Percentiles rank a stretch among this genome's conserved stretches.
phyloP scores from a whole-genome alignment of 2,888 invertebrate genomes.

The Brenthis ino region DNA sequence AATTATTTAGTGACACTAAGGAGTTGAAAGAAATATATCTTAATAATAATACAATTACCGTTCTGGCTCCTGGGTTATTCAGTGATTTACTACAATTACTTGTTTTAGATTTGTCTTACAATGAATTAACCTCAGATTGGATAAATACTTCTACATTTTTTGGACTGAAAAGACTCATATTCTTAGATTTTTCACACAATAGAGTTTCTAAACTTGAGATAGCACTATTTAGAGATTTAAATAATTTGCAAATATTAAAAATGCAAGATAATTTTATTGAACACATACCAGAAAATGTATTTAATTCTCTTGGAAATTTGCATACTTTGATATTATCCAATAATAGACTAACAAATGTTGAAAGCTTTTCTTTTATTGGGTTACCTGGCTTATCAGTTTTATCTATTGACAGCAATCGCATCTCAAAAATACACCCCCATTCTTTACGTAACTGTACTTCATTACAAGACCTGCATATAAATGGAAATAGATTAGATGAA shows the following conservation, averaged over 20 bases:
- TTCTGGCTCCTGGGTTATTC: conserved; percentile 90
- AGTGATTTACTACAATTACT: conserved; percentile 88
- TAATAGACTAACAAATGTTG: conserved; percentile 89
- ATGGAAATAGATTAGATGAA: conserved; percentile 89
- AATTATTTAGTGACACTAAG: conserved; percentile 89
- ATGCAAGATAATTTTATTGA: conserved; percentile 91
- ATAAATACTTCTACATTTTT: conserved; percentile 90
- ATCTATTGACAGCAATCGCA: conserved; percentile 90
- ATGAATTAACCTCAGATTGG: conserved; percentile 91
- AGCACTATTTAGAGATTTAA: conserved; percentile 89
- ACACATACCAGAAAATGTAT: conserved; percentile 89
- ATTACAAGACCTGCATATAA: conserved; percentile 91
- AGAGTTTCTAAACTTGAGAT: conserved; percentile 88
- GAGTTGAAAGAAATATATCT: conserved; percentile 91
- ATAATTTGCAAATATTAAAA: conserved; percentile 89
- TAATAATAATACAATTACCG: conserved; percentile 91
- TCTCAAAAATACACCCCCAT: conserved; percentile 88
- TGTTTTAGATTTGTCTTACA: conserved; percentile 89
- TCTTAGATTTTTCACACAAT: conserved; percentile 90
- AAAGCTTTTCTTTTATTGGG: conserved; percentile 89
- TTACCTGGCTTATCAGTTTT: conserved; percentile 88
- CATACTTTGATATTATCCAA: conserved; percentile 91
- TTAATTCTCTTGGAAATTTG: conserved; percentile 88
- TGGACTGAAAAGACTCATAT: conserved; percentile 88
- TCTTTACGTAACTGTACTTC: conserved; percentile 90